Percentiles rank a stretch among this genome's conserved stretches.
Conservation (phyloP, 2,888 invertebrate genomes). For the Luperina nickerlii region DNA sequence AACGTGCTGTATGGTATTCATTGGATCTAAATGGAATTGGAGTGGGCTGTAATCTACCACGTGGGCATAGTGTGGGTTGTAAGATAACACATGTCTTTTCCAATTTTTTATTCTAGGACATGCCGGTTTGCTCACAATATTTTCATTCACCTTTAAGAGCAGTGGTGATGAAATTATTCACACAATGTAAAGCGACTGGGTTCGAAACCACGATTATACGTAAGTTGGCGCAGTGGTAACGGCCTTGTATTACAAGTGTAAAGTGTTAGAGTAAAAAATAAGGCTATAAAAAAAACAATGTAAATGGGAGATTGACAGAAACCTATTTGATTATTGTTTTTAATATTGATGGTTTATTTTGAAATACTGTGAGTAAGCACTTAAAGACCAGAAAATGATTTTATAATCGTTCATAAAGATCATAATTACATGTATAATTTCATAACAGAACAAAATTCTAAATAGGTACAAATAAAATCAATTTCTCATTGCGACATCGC, state of each 20-base stretch:
- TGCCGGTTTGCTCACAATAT: no score
- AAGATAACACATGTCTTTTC: no score
- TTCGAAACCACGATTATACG: no score
- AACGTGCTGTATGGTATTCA: not conserved
- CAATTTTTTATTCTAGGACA: no score
- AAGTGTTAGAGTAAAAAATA: no score
- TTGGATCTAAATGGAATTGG: not conserved
- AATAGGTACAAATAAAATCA: not conserved
- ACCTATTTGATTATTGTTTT: not conserved
- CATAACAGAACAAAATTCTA: not conserved
- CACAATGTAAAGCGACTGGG: not conserved
- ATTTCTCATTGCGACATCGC: not conserved
- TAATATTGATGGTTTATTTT: not conserved
- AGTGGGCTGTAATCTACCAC: no score
- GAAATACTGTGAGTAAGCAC: not conserved
- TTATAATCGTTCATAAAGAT: no score
- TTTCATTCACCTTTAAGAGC: not conserved
- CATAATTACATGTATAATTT: no score
- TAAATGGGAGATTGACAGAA: not conserved
- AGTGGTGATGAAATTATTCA: not conserved
- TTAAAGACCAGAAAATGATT: not conserved
- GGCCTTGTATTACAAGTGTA: no score
- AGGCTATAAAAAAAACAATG: no score
- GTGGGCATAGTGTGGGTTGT: no score
- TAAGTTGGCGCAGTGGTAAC: no score